Conservation (phyloP, 2,797 vertebrate species). For the Lutjanus argentimaculatus region DNA sequence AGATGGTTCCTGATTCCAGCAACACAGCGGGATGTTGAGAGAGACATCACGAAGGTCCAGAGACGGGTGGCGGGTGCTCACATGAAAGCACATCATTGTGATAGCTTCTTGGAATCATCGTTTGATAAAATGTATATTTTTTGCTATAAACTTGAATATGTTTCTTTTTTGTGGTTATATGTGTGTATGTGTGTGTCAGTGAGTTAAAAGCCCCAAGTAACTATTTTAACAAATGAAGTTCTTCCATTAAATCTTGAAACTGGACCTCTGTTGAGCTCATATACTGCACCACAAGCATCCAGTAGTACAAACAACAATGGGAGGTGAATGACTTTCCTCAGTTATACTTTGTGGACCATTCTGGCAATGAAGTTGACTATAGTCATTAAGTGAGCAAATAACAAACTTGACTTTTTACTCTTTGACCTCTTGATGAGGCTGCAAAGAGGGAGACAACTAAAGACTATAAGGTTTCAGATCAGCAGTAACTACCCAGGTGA, state of each 20-base stretch:
- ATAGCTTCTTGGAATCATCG: slow-evolving; percentile 11
- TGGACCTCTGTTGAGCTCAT: slow-evolving; percentile 25
- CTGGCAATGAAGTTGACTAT: slow-evolving; percentile 9
- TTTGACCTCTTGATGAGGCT: neutral
- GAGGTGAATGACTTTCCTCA: slow-evolving; percentile 19
- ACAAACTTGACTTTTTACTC: slow-evolving; percentile 25
- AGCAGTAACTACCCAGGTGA: neutral
- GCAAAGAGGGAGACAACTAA: neutral
- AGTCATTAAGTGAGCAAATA: slow-evolving; percentile 21
- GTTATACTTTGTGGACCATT: slow-evolving; percentile 12
- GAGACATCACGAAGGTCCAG: slow-evolving; percentile 26
- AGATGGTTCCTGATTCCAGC: slow-evolving; percentile 39
- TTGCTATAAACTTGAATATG: neutral
- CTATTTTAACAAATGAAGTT: slow-evolving; percentile 19
- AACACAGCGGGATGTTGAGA: slow-evolving; percentile 30
- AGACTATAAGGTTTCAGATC: neutral
- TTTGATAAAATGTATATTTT: neutral
- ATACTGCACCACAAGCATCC: slow-evolving; percentile 22
- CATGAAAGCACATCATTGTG: slow-evolving; percentile 13
- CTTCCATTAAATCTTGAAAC: slow-evolving; percentile 21
- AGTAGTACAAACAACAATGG: slow-evolving; percentile 30
- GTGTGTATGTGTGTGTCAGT: neutral
- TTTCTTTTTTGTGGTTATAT: slow-evolving; percentile 16
- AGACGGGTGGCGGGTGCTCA: slow-evolving; percentile 3
- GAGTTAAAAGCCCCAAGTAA: slow-evolving; percentile 5